Conservation (phyloP, 2,888 invertebrate species). For the Chrysolina haemoptera region DNA sequence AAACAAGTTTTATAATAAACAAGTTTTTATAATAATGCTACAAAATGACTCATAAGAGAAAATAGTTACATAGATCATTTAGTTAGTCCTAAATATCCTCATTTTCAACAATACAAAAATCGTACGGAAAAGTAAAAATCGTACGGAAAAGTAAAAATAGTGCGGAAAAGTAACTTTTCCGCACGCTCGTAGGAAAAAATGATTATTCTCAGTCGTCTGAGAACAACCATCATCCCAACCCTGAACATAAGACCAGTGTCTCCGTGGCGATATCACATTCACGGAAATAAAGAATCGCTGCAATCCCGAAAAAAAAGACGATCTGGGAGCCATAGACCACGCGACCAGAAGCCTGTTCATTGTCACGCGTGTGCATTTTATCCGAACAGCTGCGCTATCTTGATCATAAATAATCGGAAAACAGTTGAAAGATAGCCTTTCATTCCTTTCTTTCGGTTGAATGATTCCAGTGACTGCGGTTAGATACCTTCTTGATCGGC, state of each 20-base stretch:
- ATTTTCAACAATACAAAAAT: too few relatives aligned
- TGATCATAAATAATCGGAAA: slow-evolving; percentile 64
- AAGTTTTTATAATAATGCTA: too few relatives aligned
- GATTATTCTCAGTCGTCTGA: slow-evolving; percentile 11
- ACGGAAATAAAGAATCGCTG: not conserved
- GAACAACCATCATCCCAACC: slow-evolving; percentile 24
- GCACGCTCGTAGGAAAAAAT: too few relatives aligned
- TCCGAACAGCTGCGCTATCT: slow-evolving; percentile 59
- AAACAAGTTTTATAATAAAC: too few relatives aligned
- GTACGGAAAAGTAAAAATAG: too few relatives aligned
- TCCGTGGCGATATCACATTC: slow-evolving; percentile 15
- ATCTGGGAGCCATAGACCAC: slow-evolving; percentile 48
- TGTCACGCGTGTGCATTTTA: slow-evolving; percentile 57
- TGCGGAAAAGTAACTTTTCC: too few relatives aligned
- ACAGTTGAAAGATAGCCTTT: slow-evolving; percentile 64
- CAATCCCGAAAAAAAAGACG: slow-evolving; percentile 42
- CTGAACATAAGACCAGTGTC: not conserved
- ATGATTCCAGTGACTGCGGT: slow-evolving; percentile 57
- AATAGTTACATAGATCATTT: too few relatives aligned
- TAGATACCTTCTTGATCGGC: slow-evolving; percentile 59
- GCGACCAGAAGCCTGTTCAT: slow-evolving; percentile 49
- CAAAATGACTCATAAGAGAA: too few relatives aligned
- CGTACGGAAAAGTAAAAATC: too few relatives aligned
- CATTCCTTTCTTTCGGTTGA: slow-evolving; percentile 61
- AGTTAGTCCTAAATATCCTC: too few relatives aligned